A percentile compares a stretch with the other conserved stretches of the same genome.
These are phyloP conservation scores for Choreutis nemorana DNA, from an alignment of 2,888 invertebrate species.

Conservation along the genomic window DNA sequence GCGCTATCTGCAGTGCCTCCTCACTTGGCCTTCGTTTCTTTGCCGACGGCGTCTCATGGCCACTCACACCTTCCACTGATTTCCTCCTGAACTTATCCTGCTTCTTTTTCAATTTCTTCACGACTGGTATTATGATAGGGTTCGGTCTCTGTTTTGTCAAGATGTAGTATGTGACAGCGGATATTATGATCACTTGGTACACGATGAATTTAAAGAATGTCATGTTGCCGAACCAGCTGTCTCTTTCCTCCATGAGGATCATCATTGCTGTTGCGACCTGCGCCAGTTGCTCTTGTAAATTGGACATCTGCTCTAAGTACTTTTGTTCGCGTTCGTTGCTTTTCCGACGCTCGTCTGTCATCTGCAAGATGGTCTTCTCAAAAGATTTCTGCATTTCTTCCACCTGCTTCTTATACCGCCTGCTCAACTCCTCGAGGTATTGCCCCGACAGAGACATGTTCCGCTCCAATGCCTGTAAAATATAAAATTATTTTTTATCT, in stretches of 20 bases:
- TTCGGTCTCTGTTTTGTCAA: conserved; percentile 46
- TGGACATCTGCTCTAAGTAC: conserved; percentile 79
- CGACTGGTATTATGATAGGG: conserved; percentile 28
- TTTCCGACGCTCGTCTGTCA: conserved; percentile 75
- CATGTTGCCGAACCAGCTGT: conserved; percentile 69
- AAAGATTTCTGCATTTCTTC: conserved; percentile 91
- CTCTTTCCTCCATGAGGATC: conserved; percentile 66
- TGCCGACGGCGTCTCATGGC: conserved; percentile 58
- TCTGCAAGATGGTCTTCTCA: conserved; percentile 77
- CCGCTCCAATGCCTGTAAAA: conserved; percentile 83
- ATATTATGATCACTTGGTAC: conserved; percentile 53
- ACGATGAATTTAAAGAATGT: conserved; percentile 64
- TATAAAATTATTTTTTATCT: conserved; percentile 6
- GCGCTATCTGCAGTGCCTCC: conserved; percentile 69
- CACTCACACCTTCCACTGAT: conserved; percentile 71
- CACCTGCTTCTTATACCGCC: conserved; percentile 94
- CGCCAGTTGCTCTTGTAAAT: conserved; percentile 71
- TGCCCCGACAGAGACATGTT: conserved; percentile 97
- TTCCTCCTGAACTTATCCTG: conserved; percentile 62
- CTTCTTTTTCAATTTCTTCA: conserved; percentile 38
- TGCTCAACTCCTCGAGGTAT: conserved; percentile 95
- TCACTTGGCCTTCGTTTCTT: conserved; percentile 78
- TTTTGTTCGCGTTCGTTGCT: conserved; percentile 79
- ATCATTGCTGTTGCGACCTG: conserved; percentile 69
- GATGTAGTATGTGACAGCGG: conserved; percentile 58